phyloP scores from a whole-genome alignment of 2,888 invertebrate species.

The Diplolepis rosae region DNA sequence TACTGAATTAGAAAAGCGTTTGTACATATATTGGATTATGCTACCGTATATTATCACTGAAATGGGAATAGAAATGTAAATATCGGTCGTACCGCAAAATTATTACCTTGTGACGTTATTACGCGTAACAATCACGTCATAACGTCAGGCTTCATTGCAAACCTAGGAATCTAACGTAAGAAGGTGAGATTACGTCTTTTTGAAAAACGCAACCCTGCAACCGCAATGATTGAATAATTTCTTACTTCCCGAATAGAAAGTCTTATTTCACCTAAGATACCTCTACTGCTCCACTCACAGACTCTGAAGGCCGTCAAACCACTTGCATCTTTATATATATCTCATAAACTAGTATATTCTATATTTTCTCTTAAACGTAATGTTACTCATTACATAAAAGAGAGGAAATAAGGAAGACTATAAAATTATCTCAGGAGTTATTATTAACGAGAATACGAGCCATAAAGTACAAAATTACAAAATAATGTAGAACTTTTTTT shows the following conservation, averaged over 20 bases:
- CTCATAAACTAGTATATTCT: neutral
- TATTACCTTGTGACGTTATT: neutral
- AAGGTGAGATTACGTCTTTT: constrained; percentile 51
- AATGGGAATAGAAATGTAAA: neutral
- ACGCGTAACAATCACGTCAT: constrained; percentile 6
- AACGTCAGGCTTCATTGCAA: constrained; percentile 12
- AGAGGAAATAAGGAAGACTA: too few relatives aligned
- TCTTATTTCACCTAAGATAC: constrained; percentile 52
- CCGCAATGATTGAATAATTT: constrained; percentile 65
- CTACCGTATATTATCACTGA: neutral
- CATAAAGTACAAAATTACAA: too few relatives aligned
- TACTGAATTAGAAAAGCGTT: too few relatives aligned
- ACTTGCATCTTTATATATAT: neutral
- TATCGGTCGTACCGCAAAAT: neutral
- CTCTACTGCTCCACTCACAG: neutral
- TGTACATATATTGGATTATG: too few relatives aligned
- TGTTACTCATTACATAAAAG: neutral
- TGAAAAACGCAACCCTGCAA: constrained; percentile 53
- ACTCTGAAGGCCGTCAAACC: neutral
- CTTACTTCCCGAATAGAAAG: constrained; percentile 69
- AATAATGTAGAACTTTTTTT: too few relatives aligned
- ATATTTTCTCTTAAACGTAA: neutral
- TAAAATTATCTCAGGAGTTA: too few relatives aligned
- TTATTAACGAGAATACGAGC: too few relatives aligned
- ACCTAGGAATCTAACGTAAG: constrained; percentile 40